These are phyloP conservation scores for Callosobruchus maculatus DNA, from an alignment of 2,888 invertebrate genomes.

Conservation along the genomic window DNA sequence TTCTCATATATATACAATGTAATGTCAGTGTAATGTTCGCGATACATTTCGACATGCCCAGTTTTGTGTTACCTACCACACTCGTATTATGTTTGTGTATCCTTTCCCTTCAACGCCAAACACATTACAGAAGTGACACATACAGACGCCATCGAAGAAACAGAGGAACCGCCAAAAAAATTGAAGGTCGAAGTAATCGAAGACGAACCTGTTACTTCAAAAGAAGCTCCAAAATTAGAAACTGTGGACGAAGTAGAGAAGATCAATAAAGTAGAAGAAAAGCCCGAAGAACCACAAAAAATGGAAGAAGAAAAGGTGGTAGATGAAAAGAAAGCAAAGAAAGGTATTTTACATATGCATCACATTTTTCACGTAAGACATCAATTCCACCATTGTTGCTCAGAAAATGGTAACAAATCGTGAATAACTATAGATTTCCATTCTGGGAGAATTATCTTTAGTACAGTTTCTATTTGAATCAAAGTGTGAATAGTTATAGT, in stretches of 20 bases:
- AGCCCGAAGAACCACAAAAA: conserved; percentile 40
- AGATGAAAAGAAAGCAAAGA: conserved; percentile 22
- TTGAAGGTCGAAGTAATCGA: conserved; percentile 52
- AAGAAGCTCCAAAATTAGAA: conserved; percentile 31
- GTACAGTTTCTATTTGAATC: too few species aligned
- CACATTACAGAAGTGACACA: conserved; percentile 47
- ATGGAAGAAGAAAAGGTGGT: conserved; percentile 37
- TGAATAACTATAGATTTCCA: not conserved
- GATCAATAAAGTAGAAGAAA: conserved; percentile 35
- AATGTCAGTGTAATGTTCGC: not conserved
- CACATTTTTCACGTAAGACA: not conserved
- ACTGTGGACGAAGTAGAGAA: conserved; percentile 18
- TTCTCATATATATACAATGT: not conserved
- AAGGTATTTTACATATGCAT: not conserved
- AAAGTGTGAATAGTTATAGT: too few species aligned
- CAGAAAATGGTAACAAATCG: not conserved
- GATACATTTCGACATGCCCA: not conserved
- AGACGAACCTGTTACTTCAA: conserved; percentile 42
- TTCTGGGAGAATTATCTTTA: too few species aligned
- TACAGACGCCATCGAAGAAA: conserved; percentile 45
- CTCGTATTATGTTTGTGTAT: not conserved
- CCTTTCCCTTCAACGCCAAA: not conserved
- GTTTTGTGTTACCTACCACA: not conserved
- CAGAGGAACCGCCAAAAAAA: conserved; percentile 43
- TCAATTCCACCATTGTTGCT: not conserved